A percentile compares a stretch with the other conserved stretches of the same genome.
Conservation (phyloP, 2,888 invertebrate species). For the Aproaerema taeniolella region DNA sequence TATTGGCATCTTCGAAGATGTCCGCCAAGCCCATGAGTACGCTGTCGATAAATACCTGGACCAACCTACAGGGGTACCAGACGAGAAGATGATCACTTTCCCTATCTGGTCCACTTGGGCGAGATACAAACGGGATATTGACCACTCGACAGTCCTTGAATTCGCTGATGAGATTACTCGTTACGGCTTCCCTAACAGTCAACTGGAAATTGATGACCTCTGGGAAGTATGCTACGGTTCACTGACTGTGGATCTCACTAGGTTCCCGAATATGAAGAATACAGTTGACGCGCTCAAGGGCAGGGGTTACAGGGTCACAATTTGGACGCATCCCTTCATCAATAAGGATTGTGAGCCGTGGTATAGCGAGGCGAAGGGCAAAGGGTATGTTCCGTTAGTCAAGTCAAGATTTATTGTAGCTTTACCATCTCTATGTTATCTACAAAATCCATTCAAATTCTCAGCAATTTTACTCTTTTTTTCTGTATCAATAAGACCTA, state of each 20-base stretch:
- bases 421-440: too few species aligned
- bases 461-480: too few species aligned
- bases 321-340: slow-evolving; percentile 82
- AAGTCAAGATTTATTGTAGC: too few species aligned
- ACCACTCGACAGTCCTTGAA: slow-evolving; percentile 61
- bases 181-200: slow-evolving; percentile 70
- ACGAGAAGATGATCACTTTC: slow-evolving; percentile 70
- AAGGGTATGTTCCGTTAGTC: slow-evolving; percentile 66
- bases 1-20: slow-evolving; percentile 78
- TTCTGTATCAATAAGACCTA: too few species aligned
- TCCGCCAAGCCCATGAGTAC: slow-evolving; percentile 77
- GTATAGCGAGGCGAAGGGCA: slow-evolving; percentile 56
- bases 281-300: slow-evolving; percentile 55
- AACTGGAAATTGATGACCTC: slow-evolving; percentile 81
- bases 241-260: slow-evolving; percentile 58
- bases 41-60: slow-evolving; percentile 78
- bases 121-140: slow-evolving; percentile 71
- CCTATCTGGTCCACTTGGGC: slow-evolving; percentile 85
- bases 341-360: slow-evolving; percentile 75
- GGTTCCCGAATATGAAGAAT: slow-evolving; percentile 75
- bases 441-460: too few species aligned
- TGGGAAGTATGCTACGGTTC: slow-evolving; percentile 82
- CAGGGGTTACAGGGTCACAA: slow-evolving; percentile 75
- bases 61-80: slow-evolving; percentile 76
- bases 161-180: slow-evolving; percentile 71